phyloP scores from a whole-genome alignment of 1,140 invertebrate species.

The Cyclargus thomasi region DNA sequence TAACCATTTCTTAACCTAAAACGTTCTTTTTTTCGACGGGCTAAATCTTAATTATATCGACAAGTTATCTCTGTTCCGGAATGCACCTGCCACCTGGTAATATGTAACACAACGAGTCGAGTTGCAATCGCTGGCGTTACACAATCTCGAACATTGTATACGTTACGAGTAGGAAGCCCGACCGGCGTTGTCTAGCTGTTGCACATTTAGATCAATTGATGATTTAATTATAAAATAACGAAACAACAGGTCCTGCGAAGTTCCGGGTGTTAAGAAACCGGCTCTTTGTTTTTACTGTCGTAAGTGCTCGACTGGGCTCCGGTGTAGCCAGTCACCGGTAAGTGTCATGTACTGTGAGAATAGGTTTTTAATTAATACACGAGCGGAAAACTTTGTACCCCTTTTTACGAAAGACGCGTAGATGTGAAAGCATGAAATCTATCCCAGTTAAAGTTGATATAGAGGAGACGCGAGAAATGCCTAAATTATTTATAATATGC shows the following conservation, averaged over 20 bases:
- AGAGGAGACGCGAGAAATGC: too few relatives aligned
- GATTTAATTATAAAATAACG: conserved; percentile 5
- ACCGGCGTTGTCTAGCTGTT: neutral
- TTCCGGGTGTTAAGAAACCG: neutral
- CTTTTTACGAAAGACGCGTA: too few relatives aligned
- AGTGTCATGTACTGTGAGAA: too few relatives aligned
- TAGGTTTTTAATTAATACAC: too few relatives aligned
- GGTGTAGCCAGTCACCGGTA: neutral
- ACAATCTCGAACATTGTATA: neutral
- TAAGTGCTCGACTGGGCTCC: neutral
- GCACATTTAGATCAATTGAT: conserved; percentile 12
- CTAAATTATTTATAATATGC: too few relatives aligned
- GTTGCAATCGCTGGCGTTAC: conserved; percentile 1
- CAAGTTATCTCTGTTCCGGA: neutral
- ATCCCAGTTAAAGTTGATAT: too few relatives aligned
- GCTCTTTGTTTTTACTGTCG: neutral
- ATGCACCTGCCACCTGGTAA: neutral
- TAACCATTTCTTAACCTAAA: too few relatives aligned
- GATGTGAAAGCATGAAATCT: too few relatives aligned
- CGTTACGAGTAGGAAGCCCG: conserved; percentile 3
- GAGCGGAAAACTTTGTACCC: too few relatives aligned
- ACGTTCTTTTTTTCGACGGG: too few relatives aligned
- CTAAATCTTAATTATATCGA: neutral
- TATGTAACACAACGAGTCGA: neutral
- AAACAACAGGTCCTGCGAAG: conserved; percentile 6